phyloP scores from a whole-genome alignment of 2,888 invertebrate genomes.

The Aquatica leii region DNA sequence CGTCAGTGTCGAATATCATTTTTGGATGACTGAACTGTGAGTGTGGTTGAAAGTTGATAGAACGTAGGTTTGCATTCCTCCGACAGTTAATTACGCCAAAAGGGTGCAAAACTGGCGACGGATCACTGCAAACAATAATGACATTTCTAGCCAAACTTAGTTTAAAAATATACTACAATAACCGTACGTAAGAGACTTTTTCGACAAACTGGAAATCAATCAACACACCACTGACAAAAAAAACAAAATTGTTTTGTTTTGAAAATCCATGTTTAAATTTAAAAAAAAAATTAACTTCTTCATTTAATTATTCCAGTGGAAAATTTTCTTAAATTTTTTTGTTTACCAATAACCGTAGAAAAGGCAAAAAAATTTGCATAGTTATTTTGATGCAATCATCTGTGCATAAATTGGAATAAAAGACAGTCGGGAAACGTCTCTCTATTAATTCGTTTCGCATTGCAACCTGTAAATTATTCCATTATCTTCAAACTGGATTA shows the following conservation, averaged over 20 bases:
- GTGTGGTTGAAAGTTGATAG: slow-evolving; percentile 49
- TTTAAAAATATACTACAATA: too few species aligned
- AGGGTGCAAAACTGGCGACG: slow-evolving; percentile 39
- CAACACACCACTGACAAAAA: too few species aligned
- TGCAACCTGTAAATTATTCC: slow-evolving; percentile 50
- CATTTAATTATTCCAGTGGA: too few species aligned
- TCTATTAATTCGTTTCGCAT: slow-evolving; percentile 49
- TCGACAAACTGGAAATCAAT: too few species aligned
- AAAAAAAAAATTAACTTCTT: too few species aligned
- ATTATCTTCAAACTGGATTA: slow-evolving; percentile 43
- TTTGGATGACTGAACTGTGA: slow-evolving; percentile 49
- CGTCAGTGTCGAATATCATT: slow-evolving; percentile 51
- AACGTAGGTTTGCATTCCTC: slow-evolving; percentile 48
- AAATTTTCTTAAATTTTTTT: slow-evolving; percentile 15
- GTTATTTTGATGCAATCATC: slow-evolving; percentile 51
- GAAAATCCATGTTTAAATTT: too few species aligned
- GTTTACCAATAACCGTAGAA: slow-evolving; percentile 14
- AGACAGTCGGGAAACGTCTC: slow-evolving; percentile 48
- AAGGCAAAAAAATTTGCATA: slow-evolving; percentile 50
- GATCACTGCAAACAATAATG: slow-evolving; percentile 38
- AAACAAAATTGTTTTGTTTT: too few species aligned
- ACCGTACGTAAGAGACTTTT: too few species aligned
- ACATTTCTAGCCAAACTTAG: slow-evolving; percentile 24
- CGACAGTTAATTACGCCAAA: slow-evolving; percentile 48
- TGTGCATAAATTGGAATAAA: slow-evolving; percentile 50